Conservation (phyloP, 2,888 invertebrate genomes). For the Callimorpha dominula region DNA sequence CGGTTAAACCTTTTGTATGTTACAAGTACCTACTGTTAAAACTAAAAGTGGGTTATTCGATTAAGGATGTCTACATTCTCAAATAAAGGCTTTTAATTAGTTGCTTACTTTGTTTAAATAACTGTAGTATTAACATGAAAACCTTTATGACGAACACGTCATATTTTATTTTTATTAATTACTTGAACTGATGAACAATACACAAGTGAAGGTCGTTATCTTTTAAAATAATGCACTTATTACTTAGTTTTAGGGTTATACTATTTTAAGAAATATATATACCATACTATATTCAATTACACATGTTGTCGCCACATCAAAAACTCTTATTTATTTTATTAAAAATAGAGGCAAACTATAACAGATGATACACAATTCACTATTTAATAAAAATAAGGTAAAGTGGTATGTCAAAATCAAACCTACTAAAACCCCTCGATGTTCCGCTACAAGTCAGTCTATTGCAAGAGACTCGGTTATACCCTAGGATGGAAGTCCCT, state of each 20-base stretch:
- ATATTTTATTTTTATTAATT: too few species aligned
- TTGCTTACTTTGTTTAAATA: background rate
- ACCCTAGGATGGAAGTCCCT: too few species aligned
- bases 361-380: too few species aligned
- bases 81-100: slow-evolving; percentile 1
- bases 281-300: background rate
- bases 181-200: too few species aligned
- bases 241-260: background rate
- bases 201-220: background rate
- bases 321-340: too few species aligned
- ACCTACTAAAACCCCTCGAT: too few species aligned
- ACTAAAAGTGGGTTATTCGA: background rate
- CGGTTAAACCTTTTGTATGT: slow-evolving; percentile 21
- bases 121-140: background rate
- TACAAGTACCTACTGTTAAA: background rate
- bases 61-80: background rate
- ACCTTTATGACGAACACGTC: background rate
- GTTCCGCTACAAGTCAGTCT: too few species aligned
- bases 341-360: too few species aligned
- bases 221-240: background rate
- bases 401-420: too few species aligned
- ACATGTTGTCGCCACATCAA: too few species aligned
- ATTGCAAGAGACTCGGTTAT: too few species aligned
- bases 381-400: too few species aligned
- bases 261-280: background rate